These are phyloP conservation scores for Contarinia nasturtii DNA, from an alignment of 1,140 invertebrate genomes.

Conservation along the genomic window DNA sequence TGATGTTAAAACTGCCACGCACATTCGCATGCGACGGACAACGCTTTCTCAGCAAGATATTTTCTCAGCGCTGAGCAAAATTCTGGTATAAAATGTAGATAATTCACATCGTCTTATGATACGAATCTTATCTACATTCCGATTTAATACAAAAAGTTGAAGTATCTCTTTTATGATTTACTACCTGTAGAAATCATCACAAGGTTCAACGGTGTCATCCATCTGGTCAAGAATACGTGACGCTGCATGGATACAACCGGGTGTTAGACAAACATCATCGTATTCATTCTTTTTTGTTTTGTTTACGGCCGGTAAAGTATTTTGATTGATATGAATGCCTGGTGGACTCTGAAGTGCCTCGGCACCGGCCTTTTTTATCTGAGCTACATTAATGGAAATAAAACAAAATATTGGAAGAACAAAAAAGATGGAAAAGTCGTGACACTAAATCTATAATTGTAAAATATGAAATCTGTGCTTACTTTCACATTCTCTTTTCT, in stretches of 20 bases:
- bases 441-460: too few species aligned
- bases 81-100: too few species aligned
- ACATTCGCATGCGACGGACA: too few species aligned
- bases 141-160: too few species aligned
- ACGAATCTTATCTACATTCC: too few species aligned
- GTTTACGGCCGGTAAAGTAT: slow-evolving; percentile 5
- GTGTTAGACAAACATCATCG: slow-evolving; percentile 31
- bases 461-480: slow-evolving; percentile 1
- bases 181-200: slow-evolving; percentile 88
- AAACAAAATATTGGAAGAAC: too few species aligned
- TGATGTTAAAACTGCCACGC: too few species aligned
- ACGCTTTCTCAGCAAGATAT: too few species aligned
- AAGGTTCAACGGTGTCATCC: slow-evolving; percentile 58
- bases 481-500: slow-evolving; percentile 11
- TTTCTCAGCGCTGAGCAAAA: too few species aligned
- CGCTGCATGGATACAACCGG: slow-evolving; percentile 51
- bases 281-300: slow-evolving; percentile 6
- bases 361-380: slow-evolving; percentile 11
- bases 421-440: too few species aligned
- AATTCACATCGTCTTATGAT: too few species aligned
- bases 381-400: not conserved
- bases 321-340: slow-evolving; percentile 1
- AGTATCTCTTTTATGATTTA: too few species aligned
- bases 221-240: slow-evolving; percentile 50
- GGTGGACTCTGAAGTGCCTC: slow-evolving; percentile 20